Base-by-base conservation (phyloP, 2,888 invertebrate species). In the Gibbula magus region DNA sequence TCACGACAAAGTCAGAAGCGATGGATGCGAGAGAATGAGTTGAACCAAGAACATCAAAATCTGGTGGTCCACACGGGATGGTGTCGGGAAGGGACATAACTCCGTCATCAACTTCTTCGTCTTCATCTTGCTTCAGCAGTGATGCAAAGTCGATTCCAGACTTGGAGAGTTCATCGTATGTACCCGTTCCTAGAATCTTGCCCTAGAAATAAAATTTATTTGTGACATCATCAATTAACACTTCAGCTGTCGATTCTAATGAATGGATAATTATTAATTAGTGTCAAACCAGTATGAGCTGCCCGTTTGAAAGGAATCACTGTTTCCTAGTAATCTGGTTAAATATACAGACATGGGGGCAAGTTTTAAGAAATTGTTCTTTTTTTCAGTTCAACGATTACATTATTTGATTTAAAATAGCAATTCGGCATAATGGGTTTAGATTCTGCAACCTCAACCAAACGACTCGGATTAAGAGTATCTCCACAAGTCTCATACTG, bases 121-220 rank as follows among this genome's bases (percentile, higher is more conserved):
- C 86, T 20, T 91, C 89, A 8, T 88, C 88, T 18, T 84, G 84
- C 78, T 91, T 87, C 56, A 92, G 81, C 25, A 92, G 82, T 0
- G 89, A 85, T 0, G 91, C 86, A 79, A 93, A 91, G 79, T 92
- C 91, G 7, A 91, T 82, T 0, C 92, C 92, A 0, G 89, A 87
- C 51, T 82, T 82, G 25, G 87, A 87, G 79, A 93, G 85, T 77
- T 92, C 89, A 52, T 90, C 86, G 83, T 88, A 92, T 2, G 91
- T 91, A 4, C 93, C 93, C 53, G 86, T 84, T 16, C 89, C 91
- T 22, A 90, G 85, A 53, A 88, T 88, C 77, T 87, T 85, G 22
- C 93, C 92, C 92, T 92, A 84, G 29, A 80, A 81, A n/a, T 29
- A 29, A 66, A 67, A 25, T 16, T n/a, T 73, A 75, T 8, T n/a